Base-by-base conservation (phyloP, 2,113 vertebrate genomes). In the Hoplias malabaricus region DNA sequence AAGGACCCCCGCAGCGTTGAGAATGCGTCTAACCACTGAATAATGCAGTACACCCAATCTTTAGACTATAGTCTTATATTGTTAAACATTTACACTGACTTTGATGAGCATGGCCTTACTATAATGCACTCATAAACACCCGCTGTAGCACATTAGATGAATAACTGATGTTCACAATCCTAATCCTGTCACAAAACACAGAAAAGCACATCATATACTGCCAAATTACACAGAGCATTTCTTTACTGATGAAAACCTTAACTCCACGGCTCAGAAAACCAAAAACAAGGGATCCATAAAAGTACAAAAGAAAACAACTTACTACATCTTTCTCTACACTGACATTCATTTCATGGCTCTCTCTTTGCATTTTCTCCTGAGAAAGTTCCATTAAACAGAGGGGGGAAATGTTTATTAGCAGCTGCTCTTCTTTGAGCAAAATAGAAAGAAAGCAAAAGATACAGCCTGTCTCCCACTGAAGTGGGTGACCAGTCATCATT, bases 311-410 rank as follows among this genome's bases (percentile, higher is more conserved):
- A 7, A 83, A 13, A 69, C 43, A 34, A 82, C 40, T 87, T 82
- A 86, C 43, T 29, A 80, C 69, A 75, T 86, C 84, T 84, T 50
- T 68, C 68, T 84, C 73, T 76, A 82, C n/a, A 87, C 85, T 85
- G 81, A 63, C 61, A 70, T 56, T 48, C n/a, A n/a, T n/a, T n/a
- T n/a, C n/a, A n/a, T n/a, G n/a, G n/a, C n/a, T n/a, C n/a, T n/a
- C n/a, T 54, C 25, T 54, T 71, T 71, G 79, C 69, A 63, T 61
- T 43, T 42, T 59, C 34, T 81, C 74, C 54, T 83, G 75, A 79
- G 84, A 87, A 88, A 85, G 73, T 75, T 66, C 80, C 42, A 67
- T 88, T 86, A 88, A 89, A 86, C 46, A 34, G 5, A 83, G 76
- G 40, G 77, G 43, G 67, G 66, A 82, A 34, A 50, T 69, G 38